Base-by-base conservation (phyloP, 2,888 invertebrate species). In the Machimus atricapillus region DNA sequence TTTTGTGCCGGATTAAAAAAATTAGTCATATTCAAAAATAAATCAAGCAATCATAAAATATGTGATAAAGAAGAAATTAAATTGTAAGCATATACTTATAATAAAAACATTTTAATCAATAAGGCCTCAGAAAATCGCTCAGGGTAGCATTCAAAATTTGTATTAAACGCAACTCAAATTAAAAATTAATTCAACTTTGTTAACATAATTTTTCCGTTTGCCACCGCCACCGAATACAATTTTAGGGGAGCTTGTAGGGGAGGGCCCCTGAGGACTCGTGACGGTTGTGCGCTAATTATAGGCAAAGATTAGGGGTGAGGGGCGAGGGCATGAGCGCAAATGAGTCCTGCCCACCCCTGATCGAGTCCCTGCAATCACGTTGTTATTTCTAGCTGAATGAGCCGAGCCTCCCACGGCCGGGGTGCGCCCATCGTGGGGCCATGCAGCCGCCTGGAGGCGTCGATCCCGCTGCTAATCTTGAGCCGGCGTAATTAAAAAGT, bases 401-500 rank as follows among this genome's bases (percentile, higher is more conserved):
- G 6, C n/a, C 7, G 52, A 6, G n/a, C 52, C 52, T n/a, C 52
- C 12, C 66, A 2, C 7, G 0, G n/a, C 1, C 9, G 23, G 23
- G 12, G 23, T 1, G 58, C 58, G 19, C 23, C 23, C 23, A 19
- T 6, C 8, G 2, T n/a, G 19, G n/a, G 19, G 9, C 23, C 8
- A 27, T 66, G 66, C 66, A 66, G 66, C 12, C 27, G 8, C 27
- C 66, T 66, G 19, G 66, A 66, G 19, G 19, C 66, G 66, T 23
- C 66, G 19, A 56, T 56, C 8, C n/a, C 19, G 19, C 19, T 7
- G 19, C 19, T 23, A 66, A 66, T 66, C 66, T 66, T 66, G 27
- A 66, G 66, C 66, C 12, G 8, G 66, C 19, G 78, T 78, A 78
- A 78, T 78, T 43, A 78, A 78, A 77, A 78, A 40, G 78, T 78